Evolutionary conservation across 2,888 invertebrate genomes (phyloP).

Genomic region (Dryadula phaetusa): DNA sequence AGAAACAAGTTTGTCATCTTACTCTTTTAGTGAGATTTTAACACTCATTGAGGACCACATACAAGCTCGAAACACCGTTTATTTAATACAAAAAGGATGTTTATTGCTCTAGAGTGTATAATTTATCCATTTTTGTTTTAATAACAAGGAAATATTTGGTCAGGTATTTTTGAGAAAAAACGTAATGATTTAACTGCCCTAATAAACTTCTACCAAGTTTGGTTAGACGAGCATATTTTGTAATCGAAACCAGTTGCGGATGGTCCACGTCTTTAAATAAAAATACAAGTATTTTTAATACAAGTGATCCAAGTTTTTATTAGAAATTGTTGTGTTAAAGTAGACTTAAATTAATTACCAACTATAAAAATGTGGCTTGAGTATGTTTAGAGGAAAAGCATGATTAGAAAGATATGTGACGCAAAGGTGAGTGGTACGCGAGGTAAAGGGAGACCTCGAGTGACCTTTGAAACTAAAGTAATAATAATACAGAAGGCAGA

Average conservation of each 20-base stretch:
- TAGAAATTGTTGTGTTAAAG: not conserved
- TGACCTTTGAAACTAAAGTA: no score
- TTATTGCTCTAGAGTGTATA: not conserved
- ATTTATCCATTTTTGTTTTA: conserved; percentile 4
- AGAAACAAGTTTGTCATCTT: not conserved
- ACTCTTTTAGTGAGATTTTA: not conserved
- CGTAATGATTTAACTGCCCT: conserved; percentile 23
- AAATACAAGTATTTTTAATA: not conserved
- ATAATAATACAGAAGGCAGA: no score
- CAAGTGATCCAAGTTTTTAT: no score
- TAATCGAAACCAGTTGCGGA: conserved; percentile 19
- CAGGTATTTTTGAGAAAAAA: conserved; percentile 14
- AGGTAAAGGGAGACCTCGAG: no score
- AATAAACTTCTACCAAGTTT: conserved; percentile 14
- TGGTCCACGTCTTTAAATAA: not conserved
- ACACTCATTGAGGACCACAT: not conserved
- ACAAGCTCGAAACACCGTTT: not conserved
- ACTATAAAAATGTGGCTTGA: no score
- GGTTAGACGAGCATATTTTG: conserved; percentile 16
- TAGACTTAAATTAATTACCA: not conserved
- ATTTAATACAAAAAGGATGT: conserved; percentile 2
- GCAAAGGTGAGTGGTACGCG: no score
- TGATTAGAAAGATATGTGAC: no score
- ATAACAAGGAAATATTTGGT: conserved; percentile 1
- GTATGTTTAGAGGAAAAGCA: no score